phyloP scores from a whole-genome alignment of 2,797 vertebrate species.

The Thamnophis elegans region DNA sequence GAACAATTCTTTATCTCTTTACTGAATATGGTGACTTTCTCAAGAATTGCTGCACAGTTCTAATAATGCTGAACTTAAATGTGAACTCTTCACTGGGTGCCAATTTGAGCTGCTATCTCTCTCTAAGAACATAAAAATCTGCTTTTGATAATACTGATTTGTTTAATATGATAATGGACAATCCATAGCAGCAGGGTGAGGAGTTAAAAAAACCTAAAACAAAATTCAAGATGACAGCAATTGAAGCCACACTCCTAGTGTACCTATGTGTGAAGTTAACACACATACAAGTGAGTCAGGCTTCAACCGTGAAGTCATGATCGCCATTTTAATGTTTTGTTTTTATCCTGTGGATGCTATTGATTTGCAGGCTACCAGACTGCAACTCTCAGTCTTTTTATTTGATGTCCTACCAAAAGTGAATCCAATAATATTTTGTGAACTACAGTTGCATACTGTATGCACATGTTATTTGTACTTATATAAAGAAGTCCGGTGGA shows the following conservation, averaged over 20 bases:
- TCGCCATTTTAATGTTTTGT: background rate
- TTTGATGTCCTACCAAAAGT: background rate
- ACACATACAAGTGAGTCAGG: background rate
- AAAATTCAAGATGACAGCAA: background rate
- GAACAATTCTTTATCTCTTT: background rate
- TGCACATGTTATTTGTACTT: background rate
- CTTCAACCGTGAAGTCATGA: background rate
- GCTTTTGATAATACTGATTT: background rate
- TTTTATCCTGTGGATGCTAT: background rate
- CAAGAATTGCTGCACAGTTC: background rate
- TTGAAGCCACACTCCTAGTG: background rate
- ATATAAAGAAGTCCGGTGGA: background rate
- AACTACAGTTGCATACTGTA: background rate
- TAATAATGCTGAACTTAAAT: background rate
- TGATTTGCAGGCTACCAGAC: background rate
- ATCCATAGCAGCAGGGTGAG: background rate
- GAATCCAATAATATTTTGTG: background rate
- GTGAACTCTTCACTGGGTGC: background rate
- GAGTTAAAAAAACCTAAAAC: background rate
- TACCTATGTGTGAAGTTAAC: background rate
- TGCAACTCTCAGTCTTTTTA: background rate
- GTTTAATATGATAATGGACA: background rate
- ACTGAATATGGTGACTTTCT: background rate
- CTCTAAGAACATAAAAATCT: background rate
- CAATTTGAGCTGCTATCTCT: background rate